These are phyloP conservation scores for Anhinga rufa DNA, from an alignment of 2,113 vertebrate genomes.

Conservation along the genomic window DNA sequence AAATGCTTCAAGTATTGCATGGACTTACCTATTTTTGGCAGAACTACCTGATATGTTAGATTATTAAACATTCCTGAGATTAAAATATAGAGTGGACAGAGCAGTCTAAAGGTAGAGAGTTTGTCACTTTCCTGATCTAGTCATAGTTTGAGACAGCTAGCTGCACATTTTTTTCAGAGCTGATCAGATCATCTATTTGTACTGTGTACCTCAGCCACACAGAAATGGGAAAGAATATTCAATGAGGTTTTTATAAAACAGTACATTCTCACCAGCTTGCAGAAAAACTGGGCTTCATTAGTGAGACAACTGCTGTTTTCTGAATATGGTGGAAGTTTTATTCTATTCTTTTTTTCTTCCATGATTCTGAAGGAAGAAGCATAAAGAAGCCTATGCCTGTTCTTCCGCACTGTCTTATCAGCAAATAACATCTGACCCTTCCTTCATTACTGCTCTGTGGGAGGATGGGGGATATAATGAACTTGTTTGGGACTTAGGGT, in stretches of 20 bases:
- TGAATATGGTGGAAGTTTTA: not conserved
- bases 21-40: not conserved
- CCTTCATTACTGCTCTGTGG: not conserved
- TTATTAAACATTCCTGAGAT: not conserved
- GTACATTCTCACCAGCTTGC: not conserved
- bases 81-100: not conserved
- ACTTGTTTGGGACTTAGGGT: not conserved
- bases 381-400: not conserved
- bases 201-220: not conserved
- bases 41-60: not conserved
- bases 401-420: not conserved
- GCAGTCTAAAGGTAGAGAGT: not conserved
- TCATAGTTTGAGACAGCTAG: not conserved
- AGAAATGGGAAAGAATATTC: not conserved
- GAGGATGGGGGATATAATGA: not conserved
- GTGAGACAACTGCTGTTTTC: not conserved
- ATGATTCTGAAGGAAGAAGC: not conserved
- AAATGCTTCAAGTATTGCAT: not conserved
- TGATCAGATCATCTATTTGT: not conserved
- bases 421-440: not conserved
- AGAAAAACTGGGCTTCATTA: not conserved
- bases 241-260: not conserved
- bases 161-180: not conserved
- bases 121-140: not conserved
- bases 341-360: not conserved